phyloP scores from a whole-genome alignment of 2,888 invertebrate species.

The Tipula helvola region DNA sequence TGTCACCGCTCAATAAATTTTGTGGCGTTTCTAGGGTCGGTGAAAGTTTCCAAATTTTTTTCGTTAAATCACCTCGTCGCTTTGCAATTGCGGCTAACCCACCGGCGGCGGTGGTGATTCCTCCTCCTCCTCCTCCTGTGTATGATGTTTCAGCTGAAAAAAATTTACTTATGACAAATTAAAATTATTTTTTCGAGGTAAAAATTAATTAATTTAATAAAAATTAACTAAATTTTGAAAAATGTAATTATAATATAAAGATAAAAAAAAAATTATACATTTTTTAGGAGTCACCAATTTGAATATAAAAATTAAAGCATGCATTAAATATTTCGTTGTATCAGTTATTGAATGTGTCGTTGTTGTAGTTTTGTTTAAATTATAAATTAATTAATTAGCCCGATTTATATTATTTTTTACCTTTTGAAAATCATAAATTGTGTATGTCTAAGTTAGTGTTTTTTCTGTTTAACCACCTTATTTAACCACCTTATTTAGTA shows the following conservation, averaged over 20 bases:
- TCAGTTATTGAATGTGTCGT: background rate
- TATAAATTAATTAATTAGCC: background rate
- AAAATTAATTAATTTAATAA: background rate
- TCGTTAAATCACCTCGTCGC: background rate
- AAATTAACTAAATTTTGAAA: background rate
- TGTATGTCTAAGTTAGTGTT: background rate
- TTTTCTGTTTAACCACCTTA: background rate
- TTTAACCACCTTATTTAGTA: too few relatives aligned
- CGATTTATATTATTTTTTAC: background rate
- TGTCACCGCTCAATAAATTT: conserved; percentile 25
- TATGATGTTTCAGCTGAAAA: background rate
- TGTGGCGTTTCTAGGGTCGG: conserved; percentile 32
- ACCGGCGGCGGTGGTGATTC: background rate
- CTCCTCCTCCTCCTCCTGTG: background rate
- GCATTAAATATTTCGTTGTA: background rate
- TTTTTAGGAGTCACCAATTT: background rate
- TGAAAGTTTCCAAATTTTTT: conserved; percentile 28
- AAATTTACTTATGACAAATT: conserved; percentile 9
- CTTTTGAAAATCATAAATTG: background rate
- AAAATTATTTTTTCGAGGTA: background rate
- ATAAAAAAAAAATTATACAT: background rate
- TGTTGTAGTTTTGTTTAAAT: background rate
- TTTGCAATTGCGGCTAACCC: background rate
- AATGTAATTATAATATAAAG: background rate
- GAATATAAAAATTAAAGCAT: background rate